A percentile compares a stretch with the other conserved stretches of the same genome.
Evolutionary conservation across 1,140 invertebrate species (phyloP).

Genomic region (Bombus turneri): DNA sequence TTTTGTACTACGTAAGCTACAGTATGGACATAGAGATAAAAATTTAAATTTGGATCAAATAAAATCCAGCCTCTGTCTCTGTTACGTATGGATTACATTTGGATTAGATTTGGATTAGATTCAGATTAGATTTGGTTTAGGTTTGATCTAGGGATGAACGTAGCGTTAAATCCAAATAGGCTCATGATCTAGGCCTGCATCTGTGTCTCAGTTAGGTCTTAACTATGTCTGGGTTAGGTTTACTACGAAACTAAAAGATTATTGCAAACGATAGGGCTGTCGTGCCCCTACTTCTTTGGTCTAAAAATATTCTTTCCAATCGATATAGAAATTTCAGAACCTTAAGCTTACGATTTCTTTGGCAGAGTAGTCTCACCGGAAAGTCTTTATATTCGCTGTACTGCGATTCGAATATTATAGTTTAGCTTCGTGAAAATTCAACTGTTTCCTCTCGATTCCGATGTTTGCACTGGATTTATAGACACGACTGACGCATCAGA

Average conservation of each 20-base stretch:
- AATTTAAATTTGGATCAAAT: background rate
- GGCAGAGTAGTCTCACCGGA: background rate
- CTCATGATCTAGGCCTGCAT: background rate
- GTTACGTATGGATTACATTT: conserved; percentile 23
- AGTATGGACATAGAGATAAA: background rate
- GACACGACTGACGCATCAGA: too few species aligned
- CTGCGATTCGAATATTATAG: background rate
- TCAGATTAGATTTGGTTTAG: conserved; percentile 30
- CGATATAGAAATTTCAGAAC: background rate
- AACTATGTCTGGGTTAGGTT: background rate
- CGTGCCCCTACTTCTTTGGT: background rate
- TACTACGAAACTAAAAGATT: background rate
- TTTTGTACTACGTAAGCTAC: background rate
- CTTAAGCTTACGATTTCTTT: background rate
- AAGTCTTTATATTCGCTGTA: background rate
- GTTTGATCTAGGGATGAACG: conserved; percentile 14
- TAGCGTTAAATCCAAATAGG: background rate
- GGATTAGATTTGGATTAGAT: conserved; percentile 31
- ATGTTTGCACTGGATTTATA: background rate
- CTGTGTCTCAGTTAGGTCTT: background rate
- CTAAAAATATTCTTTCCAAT: background rate
- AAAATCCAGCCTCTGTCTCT: background rate
- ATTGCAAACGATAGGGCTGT: too few species aligned
- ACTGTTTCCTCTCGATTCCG: background rate
- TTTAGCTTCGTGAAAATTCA: background rate